Base-by-base conservation (phyloP, 1,140 invertebrate genomes). In the Achroia grisella region DNA sequence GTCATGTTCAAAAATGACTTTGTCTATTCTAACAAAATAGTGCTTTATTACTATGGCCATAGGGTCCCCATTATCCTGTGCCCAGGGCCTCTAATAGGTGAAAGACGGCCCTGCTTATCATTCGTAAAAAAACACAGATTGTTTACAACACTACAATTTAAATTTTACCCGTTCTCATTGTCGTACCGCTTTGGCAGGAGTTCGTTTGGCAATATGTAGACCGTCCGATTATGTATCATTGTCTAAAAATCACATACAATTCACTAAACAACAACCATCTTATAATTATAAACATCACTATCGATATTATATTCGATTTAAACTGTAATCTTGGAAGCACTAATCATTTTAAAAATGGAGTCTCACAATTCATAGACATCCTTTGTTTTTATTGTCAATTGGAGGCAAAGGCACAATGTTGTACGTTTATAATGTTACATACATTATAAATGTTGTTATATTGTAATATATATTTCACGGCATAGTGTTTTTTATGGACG, bases 201-300 rank as follows among this genome's bases (percentile, higher is more conserved):
- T 62, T 85, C 81, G 39, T 85, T 85, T 52, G 81, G 81, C 60
- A 85, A 62, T 49, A 85, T 82, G 41, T 81, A 84, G 28, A 85
- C 81, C 27, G 81, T 85, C 35, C 76, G 70, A 44, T 85, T 82
- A 42, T 85, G 77, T 56, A 81, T 75, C 81, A 85, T 82, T 36
- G 49, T 70, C n/a, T n/a, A n/a, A 34, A 32, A 23, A 39, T 40
- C 36, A 35, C 35, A 44, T 17, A 36, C 14, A 40, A 36, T 36
- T 27, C 29, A 39, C 17, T 39, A 11, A n/a, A n/a, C 11, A 46
- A 39, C 17, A 42, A 39, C n/a, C n/a, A n/a, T n/a, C n/a, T n/a
- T n/a, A 40, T 6, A 15, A 50, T 34, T 23, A 49, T 29, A 56
- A 23, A 39, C 34, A 47, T 44, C 48, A 54, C 34, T 33, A 14